Conservation (phyloP, 2,797 vertebrate species). For the Neosalanx taihuensis region DNA sequence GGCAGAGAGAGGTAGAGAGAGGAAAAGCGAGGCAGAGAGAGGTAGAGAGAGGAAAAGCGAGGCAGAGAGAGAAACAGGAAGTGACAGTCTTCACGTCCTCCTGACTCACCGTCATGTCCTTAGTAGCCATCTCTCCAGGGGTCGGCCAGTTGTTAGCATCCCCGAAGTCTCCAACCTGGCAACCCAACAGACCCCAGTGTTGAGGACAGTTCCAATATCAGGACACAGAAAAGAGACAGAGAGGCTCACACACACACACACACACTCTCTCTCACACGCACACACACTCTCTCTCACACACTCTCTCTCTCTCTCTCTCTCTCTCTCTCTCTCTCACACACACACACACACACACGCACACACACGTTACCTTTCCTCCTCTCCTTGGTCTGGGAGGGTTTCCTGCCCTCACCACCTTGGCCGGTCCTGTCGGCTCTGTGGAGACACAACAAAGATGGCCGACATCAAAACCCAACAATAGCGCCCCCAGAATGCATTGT, state of each 20-base stretch:
- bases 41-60: too few species aligned
- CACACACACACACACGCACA: not conserved
- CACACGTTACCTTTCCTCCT: slow-evolving; percentile 86
- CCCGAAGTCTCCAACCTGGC: slow-evolving; percentile 93
- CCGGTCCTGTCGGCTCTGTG: slow-evolving; percentile 83
- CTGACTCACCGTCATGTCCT: slow-evolving; percentile 84
- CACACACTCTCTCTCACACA: too few species aligned
- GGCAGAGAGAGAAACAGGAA: too few species aligned
- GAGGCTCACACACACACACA: not conserved
- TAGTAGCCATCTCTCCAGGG: slow-evolving; percentile 95
- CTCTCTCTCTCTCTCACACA: not conserved
- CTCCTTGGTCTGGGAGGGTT: slow-evolving; percentile 81
- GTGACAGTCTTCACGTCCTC: not conserved
- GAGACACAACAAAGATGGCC: slow-evolving; percentile 18
- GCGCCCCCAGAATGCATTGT: too few species aligned
- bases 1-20: too few species aligned
- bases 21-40: too few species aligned
- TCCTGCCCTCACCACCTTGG: slow-evolving; percentile 93
- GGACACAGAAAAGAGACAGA: not conserved
- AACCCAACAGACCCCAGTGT: not conserved
- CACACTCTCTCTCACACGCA: not conserved
- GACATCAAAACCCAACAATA: not conserved
- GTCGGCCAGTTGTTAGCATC: slow-evolving; percentile 99
- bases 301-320: not conserved
- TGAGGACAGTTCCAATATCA: not conserved